Base-by-base conservation (phyloP, 2,797 vertebrate species). In the Fundulus diaphanus region DNA sequence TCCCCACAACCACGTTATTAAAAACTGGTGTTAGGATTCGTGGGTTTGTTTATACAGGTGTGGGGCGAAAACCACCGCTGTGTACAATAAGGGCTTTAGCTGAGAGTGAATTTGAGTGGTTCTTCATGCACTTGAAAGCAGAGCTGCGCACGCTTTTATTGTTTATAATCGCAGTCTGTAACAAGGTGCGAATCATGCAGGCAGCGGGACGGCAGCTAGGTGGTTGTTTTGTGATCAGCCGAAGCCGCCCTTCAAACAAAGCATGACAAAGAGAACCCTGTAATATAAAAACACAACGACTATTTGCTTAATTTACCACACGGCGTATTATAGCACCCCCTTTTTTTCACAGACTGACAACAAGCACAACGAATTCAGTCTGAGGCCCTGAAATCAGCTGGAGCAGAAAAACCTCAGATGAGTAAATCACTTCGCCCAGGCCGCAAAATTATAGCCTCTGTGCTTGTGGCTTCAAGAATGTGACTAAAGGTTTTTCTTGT, bases 361-460 rank as follows among this genome's bases (percentile, higher is more conserved):
- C 82, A 87, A 84, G 87, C 77, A 82, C 8, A 9, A 77, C 56
- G 68, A 74, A 79, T 79, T 80, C 82, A 66, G 73, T 73, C 79
- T 72, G 51, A 82, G 76, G 74, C 73, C 72, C 76, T 82, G 89
- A 86, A 87, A 87, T 88, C 79, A 87, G 84, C 83, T 76, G 18
- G 73, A 89, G 84, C 82, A 79, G 59, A 74, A 85, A 90, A 92
- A 88, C 87, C 92, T 88, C 89, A 88, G 87, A 81, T 72, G 80
- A 93, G 77, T 86, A 84, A 89, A 86, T 88, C 79, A 79, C 80
- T 86, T 80, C 74, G 80, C 83, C 87, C 85, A 84, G 91, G 91
- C 94, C 94, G 86, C 95, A 69, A 93, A 95, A 95, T 95, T 94
- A 95, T 77, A 95, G 92, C 89, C 91, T 92, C 90, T 91, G 85